A percentile compares a stretch with the other conserved stretches of the same genome.
Evolutionary conservation across 2,797 vertebrate genomes (phyloP).

Genomic region (Poeciliopsis presidionis): DNA sequence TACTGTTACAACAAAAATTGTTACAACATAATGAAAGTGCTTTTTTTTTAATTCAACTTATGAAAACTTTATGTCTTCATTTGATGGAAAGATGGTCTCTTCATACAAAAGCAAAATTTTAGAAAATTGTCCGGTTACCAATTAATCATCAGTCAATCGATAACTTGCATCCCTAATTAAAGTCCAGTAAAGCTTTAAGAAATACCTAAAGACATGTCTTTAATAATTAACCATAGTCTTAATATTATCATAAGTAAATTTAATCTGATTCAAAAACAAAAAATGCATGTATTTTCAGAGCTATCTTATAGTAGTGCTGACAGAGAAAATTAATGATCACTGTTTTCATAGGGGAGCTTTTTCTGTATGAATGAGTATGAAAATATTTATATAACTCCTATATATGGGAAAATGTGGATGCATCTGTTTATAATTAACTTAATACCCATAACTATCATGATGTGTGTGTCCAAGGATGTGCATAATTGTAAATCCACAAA

Average conservation of each 20-base stretch:
- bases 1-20: too few species aligned
- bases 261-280: constrained; percentile 43
- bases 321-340: constrained; percentile 62
- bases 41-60: too few species aligned
- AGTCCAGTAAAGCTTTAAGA: neutral
- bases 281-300: constrained; percentile 1
- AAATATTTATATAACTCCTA: constrained; percentile 27
- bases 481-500: constrained; percentile 5
- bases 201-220: neutral
- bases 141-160: too few species aligned
- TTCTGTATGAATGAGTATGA: constrained; percentile 5
- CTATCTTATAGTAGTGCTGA: constrained; percentile 46
- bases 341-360: constrained; percentile 40
- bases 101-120: too few species aligned
- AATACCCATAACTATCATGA: constrained; percentile 17
- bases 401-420: constrained; percentile 18
- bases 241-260: constrained; percentile 29
- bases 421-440: constrained; percentile 43
- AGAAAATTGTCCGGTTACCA: too few species aligned
- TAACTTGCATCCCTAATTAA: too few species aligned
- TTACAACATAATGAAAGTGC: too few species aligned
- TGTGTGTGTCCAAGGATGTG: constrained; percentile 7
- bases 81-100: too few species aligned
- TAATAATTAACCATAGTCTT: constrained; percentile 27
- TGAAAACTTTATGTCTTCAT: too few species aligned